Evolutionary conservation across 2,797 vertebrate species (phyloP).

Genomic region (Lemur catta): DNA sequence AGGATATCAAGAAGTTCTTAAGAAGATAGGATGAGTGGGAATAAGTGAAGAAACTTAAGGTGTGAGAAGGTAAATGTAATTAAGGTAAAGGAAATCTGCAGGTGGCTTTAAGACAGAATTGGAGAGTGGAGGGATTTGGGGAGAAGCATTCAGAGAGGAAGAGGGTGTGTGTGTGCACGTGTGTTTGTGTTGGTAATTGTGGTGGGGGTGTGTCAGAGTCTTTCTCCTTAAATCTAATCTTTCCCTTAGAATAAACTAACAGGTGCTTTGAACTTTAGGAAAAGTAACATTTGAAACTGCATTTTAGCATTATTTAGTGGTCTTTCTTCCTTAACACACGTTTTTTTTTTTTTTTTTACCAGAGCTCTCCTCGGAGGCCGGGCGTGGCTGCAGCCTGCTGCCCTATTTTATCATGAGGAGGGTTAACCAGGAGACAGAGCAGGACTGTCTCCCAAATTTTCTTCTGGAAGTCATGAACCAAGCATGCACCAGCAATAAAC

Average conservation of each 20-base stretch:
- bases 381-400: background rate
- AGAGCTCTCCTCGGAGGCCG: background rate
- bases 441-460: background rate
- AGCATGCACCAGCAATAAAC: background rate
- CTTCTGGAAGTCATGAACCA: background rate
- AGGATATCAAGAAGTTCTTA: background rate
- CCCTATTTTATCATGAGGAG: background rate
- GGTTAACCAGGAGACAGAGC: background rate
- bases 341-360: background rate
- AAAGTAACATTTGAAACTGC: background rate
- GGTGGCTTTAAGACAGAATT: background rate
- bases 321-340: background rate
- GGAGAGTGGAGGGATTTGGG: background rate
- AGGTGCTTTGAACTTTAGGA: background rate
- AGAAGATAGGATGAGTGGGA: background rate
- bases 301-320: background rate
- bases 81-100: background rate
- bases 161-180: background rate
- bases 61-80: background rate
- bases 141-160: background rate
- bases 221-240: background rate
- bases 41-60: background rate
- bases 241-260: background rate
- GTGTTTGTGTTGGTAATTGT: background rate
- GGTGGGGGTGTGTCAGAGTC: background rate